Evolutionary conservation across 2,797 vertebrate genomes (phyloP).

Genomic region (Silurus lanzhouensis): DNA sequence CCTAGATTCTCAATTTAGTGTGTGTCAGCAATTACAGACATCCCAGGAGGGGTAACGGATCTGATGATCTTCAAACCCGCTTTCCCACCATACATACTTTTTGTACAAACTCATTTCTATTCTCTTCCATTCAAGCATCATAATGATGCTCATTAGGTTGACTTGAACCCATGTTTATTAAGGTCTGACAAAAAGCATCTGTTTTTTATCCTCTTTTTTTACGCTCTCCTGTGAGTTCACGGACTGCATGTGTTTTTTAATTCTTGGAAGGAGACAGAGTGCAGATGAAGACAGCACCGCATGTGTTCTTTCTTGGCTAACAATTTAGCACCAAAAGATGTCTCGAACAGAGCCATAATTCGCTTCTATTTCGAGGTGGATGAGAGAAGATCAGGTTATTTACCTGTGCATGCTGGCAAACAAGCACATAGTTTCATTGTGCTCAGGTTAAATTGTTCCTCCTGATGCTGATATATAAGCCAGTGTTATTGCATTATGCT

Average conservation of each 20-base stretch:
- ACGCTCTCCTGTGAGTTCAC: background rate
- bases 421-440: background rate
- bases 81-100: background rate
- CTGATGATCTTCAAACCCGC: background rate
- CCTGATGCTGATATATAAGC: background rate
- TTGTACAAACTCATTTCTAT: background rate
- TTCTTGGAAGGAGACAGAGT: slow-evolving; percentile 15
- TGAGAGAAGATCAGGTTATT: slow-evolving; percentile 8
- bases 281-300: background rate
- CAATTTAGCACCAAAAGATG: background rate
- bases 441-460: background rate
- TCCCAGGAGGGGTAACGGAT: background rate
- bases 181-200: background rate
- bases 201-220: background rate
- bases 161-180: background rate
- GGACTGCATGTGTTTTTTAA: slow-evolving; percentile 11
- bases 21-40: background rate
- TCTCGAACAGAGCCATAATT: slow-evolving; percentile 2
- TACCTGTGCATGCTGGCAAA: background rate
- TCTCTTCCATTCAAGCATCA: background rate
- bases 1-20: background rate
- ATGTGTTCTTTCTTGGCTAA: background rate
- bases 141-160: slow-evolving; percentile 38
- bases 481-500: background rate
- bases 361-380: background rate